phyloP scores from a whole-genome alignment of 2,888 invertebrate species.

The Limnephilus marmoratus region DNA sequence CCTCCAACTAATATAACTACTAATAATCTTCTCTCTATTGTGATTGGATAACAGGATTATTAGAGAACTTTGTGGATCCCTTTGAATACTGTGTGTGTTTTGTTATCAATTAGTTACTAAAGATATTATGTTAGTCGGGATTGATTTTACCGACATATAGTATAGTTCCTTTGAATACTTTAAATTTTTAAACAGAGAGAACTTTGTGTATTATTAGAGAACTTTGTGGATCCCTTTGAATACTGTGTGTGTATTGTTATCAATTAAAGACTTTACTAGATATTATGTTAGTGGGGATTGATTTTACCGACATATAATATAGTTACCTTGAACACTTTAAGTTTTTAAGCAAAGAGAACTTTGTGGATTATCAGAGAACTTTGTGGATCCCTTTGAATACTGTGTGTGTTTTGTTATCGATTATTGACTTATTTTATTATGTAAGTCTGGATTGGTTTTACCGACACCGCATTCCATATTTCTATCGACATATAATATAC shows the following conservation, averaged over 20 bases:
- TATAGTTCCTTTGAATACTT: too few species aligned
- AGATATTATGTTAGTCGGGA: background rate
- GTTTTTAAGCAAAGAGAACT: too few species aligned
- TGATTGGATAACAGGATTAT: conserved; percentile 11
- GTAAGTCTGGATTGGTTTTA: too few species aligned
- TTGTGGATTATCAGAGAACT: too few species aligned
- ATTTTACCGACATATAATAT: background rate
- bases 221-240: background rate
- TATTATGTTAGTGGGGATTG: background rate
- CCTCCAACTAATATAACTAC: conserved; percentile 7
- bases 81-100: background rate
- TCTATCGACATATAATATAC: too few species aligned
- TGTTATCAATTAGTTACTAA: background rate
- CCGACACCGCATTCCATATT: too few species aligned
- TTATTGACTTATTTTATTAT: too few species aligned
- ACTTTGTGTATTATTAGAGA: background rate
- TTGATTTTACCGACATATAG: background rate
- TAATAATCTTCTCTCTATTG: conserved; percentile 33
- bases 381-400: too few species aligned
- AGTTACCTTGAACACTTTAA: too few species aligned
- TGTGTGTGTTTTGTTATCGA: too few species aligned
- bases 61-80: background rate
- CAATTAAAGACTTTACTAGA: background rate
- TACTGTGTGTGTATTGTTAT: background rate
- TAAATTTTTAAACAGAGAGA: too few species aligned